Evolutionary conservation across 2,113 vertebrate species (phyloP), one percentile per base, ranked within the genome.

Genomic region (Oreochromis niloticus): DNA sequence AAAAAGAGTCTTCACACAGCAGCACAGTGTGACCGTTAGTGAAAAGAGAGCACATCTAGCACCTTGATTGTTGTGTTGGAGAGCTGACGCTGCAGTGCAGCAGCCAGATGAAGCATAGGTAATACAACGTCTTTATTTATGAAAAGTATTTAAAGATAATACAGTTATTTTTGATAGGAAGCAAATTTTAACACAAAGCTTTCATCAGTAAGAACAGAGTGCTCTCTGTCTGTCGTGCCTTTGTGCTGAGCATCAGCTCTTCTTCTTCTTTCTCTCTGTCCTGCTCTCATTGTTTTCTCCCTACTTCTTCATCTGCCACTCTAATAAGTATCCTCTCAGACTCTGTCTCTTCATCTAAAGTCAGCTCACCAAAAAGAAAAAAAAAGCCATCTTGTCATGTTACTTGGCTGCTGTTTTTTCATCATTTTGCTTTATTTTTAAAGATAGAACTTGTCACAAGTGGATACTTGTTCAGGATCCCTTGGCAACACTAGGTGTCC

Each of bases 141-240:
- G 46, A 89, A 61, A 24, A 82, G 22, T 36, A 88, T 78, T 91
- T 80, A 87, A 92, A 80, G 61, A 80, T 39, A 86, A 90, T 57
- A 30, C 5, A 46, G 81, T 75, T 30, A 41, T 85, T 24, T 24
- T 32, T 89, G 86, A 84, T 88, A 86, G 81, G 75, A 87, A 57
- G 24, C 57, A 24, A 55, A 83, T 87, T 91, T 87, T 82, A 80
- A 89, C 83, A 87, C 86, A 94, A 81, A 17, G 56, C 92, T 93
- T 91, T 94, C 80, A 95, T 91, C 82, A 81, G 52, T 50, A 63
- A 22, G 80, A 92, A 86, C 80, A 32, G 50, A 54, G 56, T 30
- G 4, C 55, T 52, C 12, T 63, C 83, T 82, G n/a, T 73, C 73
- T 87, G 55, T 83, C 34, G 46, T 61, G 56, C 43, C 46, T 86